Conservation (phyloP, 2,797 vertebrate species). For the Oryzias sinensis region DNA sequence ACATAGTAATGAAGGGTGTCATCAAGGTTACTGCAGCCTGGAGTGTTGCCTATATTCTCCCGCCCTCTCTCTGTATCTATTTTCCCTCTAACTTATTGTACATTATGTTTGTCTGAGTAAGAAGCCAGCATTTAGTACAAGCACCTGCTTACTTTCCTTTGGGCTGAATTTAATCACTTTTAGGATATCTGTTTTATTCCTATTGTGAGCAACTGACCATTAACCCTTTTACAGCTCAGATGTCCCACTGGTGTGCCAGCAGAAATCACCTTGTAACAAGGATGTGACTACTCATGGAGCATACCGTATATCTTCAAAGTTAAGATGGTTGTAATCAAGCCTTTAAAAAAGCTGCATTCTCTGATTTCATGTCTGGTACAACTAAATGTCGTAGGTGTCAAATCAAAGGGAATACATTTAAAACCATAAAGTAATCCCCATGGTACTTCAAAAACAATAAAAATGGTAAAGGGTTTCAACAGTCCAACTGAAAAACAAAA, state of each 20-base stretch:
- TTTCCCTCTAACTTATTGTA: conserved; percentile 32
- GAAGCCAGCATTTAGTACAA: conserved; percentile 20
- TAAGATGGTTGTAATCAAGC: too few species aligned
- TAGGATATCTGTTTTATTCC: background rate
- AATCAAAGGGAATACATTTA: too few species aligned
- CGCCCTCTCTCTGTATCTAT: conserved; percentile 19
- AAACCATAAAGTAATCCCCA: too few species aligned
- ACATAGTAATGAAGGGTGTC: conserved; percentile 82
- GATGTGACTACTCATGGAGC: too few species aligned
- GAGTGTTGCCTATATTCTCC: conserved; percentile 59
- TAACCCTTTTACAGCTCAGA: background rate
- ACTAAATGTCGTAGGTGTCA: too few species aligned
- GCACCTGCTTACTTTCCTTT: conserved; percentile 14
- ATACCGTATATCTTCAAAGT: too few species aligned
- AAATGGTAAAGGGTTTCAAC: too few species aligned
- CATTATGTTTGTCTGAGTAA: conserved; percentile 35
- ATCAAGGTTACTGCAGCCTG: conserved; percentile 80
- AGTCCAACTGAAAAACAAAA: too few species aligned
- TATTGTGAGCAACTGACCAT: background rate
- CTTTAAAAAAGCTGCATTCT: too few species aligned
- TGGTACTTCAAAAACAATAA: too few species aligned
- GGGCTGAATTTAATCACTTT: conserved; percentile 8
- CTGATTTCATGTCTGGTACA: too few species aligned
- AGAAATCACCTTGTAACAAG: too few species aligned
- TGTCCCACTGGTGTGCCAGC: background rate